phyloP scores from a whole-genome alignment of 2,888 invertebrate species.

The Acanthacorydalis orientalis region DNA sequence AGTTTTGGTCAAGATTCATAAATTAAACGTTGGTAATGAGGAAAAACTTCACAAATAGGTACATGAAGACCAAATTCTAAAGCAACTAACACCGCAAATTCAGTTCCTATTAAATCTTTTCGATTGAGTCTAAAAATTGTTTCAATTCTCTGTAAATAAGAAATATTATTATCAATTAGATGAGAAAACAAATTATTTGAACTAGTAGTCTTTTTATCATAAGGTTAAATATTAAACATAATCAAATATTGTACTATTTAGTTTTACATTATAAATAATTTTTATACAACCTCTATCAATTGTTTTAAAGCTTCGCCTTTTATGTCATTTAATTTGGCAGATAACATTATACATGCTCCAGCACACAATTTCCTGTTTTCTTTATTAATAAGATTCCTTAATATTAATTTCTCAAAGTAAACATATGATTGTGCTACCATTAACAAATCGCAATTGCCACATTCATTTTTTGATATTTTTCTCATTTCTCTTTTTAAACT shows the following conservation, averaged over 20 bases:
- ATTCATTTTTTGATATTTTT: conserved; percentile 74
- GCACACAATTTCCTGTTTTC: conserved; percentile 90
- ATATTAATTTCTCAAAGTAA: conserved; percentile 93
- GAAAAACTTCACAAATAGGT: conserved; percentile 79
- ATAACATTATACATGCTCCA: conserved; percentile 81
- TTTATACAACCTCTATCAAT: conserved; percentile 60
- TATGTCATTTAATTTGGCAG: conserved; percentile 93
- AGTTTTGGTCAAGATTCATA: conserved; percentile 66
- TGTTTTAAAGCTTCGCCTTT: conserved; percentile 77
- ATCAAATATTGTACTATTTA: not conserved
- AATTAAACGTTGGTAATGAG: conserved; percentile 86
- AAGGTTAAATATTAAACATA: not conserved
- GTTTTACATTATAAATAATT: not conserved
- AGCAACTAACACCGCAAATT: conserved; percentile 88
- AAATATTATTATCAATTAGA: not conserved
- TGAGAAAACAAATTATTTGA: not conserved
- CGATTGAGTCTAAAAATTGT: conserved; percentile 77
- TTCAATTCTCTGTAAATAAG: conserved; percentile 60
- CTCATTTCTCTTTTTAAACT: conserved; percentile 94
- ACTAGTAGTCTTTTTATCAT: not conserved
- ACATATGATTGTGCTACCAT: conserved; percentile 94
- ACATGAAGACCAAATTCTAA: conserved; percentile 88
- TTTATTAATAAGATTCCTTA: conserved; percentile 84
- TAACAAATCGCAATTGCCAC: conserved; percentile 63
- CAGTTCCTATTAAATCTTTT: conserved; percentile 77